Conservation (phyloP, 2,113 vertebrate genomes). For the Pedionomus torquatus region DNA sequence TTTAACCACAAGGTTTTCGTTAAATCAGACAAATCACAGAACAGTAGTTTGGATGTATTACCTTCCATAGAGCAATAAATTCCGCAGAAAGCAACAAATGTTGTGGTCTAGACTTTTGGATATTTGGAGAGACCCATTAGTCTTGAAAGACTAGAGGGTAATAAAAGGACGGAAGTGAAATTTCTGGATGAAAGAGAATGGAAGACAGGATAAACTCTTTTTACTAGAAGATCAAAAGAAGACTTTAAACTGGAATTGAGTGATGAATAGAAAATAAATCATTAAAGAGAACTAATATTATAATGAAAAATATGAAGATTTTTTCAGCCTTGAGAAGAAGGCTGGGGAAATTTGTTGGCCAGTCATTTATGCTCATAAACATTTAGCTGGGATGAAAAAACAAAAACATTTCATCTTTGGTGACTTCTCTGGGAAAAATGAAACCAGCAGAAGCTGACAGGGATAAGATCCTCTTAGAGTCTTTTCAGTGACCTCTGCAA, state of each 20-base stretch:
- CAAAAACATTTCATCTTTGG: background rate
- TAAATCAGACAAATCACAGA: background rate
- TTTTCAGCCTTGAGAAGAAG: background rate
- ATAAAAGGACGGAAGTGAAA: background rate
- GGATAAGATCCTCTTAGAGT: background rate
- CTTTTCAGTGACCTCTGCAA: background rate
- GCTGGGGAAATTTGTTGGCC: background rate
- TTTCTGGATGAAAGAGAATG: background rate
- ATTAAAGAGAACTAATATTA: background rate
- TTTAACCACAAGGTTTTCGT: background rate
- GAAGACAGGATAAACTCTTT: background rate
- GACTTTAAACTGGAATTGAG: background rate
- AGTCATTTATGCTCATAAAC: background rate
- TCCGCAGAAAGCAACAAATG: background rate
- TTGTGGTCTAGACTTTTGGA: background rate
- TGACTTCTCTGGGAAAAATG: background rate
- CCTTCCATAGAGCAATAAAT: background rate
- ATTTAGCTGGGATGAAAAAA: background rate
- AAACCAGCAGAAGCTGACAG: background rate
- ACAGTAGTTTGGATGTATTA: background rate
- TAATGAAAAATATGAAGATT: background rate
- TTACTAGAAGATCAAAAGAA: background rate
- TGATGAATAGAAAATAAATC: background rate
- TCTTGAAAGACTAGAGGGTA: background rate
- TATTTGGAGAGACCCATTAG: background rate